Evolutionary conservation across 1,140 invertebrate genomes (phyloP).

Genomic region (Lepidurus couesii): DNA sequence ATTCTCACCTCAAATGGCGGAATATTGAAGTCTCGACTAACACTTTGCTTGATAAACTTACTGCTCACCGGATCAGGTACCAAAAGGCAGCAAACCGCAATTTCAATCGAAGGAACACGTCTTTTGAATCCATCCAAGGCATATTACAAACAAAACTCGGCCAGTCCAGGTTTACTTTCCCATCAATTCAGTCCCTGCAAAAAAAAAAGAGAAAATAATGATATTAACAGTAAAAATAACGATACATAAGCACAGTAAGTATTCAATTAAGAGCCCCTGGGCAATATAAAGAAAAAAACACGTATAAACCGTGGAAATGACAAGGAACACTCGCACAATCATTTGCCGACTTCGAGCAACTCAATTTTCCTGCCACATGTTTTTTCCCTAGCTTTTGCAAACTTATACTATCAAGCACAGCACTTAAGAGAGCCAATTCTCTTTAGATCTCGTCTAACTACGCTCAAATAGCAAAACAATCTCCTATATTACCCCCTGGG

Average conservation of each 20-base stretch:
- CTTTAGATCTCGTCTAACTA: too few species aligned
- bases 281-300: too few species aligned
- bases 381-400: too few species aligned
- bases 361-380: too few species aligned
- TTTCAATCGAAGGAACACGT: not conserved
- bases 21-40: not conserved
- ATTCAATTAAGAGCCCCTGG: too few species aligned
- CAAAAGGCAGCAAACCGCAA: not conserved
- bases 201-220: not conserved
- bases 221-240: not conserved
- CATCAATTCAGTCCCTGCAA: not conserved
- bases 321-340: too few species aligned
- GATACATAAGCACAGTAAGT: not conserved
- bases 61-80: constrained; percentile 12
- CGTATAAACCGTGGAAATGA: too few species aligned
- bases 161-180: not conserved
- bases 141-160: not conserved
- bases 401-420: too few species aligned
- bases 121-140: constrained; percentile 5
- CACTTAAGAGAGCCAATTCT: too few species aligned
- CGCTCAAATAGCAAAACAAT: too few species aligned
- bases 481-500: too few species aligned
- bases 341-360: too few species aligned
- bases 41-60: not conserved
- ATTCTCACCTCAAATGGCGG: not conserved